phyloP scores from a whole-genome alignment of 2,797 vertebrate genomes.

The Macropodus opercularis region DNA sequence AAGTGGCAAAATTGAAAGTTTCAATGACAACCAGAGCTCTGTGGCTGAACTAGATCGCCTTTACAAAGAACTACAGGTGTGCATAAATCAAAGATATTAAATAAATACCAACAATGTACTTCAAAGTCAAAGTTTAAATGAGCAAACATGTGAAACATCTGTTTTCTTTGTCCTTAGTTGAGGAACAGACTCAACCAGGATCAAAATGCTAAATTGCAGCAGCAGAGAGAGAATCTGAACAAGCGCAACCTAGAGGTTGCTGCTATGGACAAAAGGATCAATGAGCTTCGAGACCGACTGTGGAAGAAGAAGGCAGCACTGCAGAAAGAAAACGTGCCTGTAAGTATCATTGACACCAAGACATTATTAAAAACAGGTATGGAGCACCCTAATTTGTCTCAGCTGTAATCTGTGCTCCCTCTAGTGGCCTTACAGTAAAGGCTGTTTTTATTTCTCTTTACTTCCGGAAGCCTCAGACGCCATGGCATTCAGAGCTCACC shows the following conservation, averaged over 20 bases:
- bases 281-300: constrained; percentile 92
- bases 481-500: constrained; percentile 53
- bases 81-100: constrained; percentile 29
- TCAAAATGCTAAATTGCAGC: constrained; percentile 94
- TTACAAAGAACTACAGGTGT: constrained; percentile 98
- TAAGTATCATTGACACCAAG: constrained; percentile 73
- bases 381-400: background rate
- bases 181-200: constrained; percentile 98
- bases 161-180: constrained; percentile 77
- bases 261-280: constrained; percentile 95
- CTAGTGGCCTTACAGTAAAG: constrained; percentile 55
- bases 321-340: constrained; percentile 94
- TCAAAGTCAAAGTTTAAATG: background rate
- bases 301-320: constrained; percentile 98
- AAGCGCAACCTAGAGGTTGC: constrained; percentile 95
- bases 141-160: background rate
- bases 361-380: background rate
- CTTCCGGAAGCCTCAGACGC: constrained; percentile 52
- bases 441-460: constrained; percentile 55
- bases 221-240: constrained; percentile 94
- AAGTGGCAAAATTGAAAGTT: constrained; percentile 89
- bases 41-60: constrained; percentile 92
- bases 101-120: background rate
- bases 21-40: constrained; percentile 83
- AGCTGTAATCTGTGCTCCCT: constrained; percentile 49